Percentiles rank a stretch among this genome's conserved stretches.
phyloP scores from a whole-genome alignment of 2,888 invertebrate species.

The Luperina testacea region DNA sequence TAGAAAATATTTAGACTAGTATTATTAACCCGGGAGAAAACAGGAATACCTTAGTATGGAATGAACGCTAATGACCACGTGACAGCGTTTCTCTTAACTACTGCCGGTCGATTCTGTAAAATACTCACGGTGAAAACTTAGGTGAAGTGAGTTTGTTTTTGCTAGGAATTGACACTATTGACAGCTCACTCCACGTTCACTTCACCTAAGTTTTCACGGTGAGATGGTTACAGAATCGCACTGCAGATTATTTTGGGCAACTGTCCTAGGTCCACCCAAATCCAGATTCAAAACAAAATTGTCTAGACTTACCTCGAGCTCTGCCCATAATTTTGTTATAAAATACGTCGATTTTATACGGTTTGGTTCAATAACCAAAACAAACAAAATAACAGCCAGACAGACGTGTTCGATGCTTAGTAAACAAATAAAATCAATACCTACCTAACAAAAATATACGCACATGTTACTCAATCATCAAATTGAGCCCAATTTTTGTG shows the following conservation, averaged over 20 bases:
- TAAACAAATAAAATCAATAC: constrained; percentile 57
- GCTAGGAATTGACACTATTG: no score
- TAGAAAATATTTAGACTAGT: no score
- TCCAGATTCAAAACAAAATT: background rate
- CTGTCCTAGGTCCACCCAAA: background rate
- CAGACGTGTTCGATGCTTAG: constrained; percentile 33
- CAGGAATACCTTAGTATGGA: background rate
- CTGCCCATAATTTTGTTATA: background rate
- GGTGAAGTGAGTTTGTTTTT: no score
- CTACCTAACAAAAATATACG: constrained; percentile 34
- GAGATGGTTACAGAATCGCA: no score
- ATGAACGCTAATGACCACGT: background rate
- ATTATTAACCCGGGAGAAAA: no score
- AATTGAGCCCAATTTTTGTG: background rate
- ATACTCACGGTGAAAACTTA: no score
- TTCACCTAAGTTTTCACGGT: no score
- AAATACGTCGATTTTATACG: background rate
- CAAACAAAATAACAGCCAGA: constrained; percentile 31
- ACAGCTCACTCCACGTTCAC: no score
- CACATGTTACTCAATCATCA: background rate
- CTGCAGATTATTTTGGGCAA: no score
- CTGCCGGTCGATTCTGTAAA: no score
- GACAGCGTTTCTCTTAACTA: background rate
- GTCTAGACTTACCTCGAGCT: background rate
- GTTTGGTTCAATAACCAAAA: constrained; percentile 9